Percentiles rank a stretch among this genome's conserved stretches.
Conservation (phyloP, 1,140 invertebrate species). For the Eubasilissa regina region DNA sequence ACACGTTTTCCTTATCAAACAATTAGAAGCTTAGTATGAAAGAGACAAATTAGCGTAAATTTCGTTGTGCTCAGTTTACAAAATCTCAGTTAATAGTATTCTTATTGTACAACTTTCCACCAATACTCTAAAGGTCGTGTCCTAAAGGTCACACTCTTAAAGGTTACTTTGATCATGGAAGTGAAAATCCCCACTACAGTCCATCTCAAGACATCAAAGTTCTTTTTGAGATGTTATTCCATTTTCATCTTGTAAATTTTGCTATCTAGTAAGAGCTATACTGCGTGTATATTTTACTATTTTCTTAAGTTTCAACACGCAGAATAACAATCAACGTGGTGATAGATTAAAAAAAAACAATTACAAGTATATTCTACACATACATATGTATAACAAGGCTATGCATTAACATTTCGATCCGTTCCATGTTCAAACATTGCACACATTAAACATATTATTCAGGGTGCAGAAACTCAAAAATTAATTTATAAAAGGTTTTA, state of each 20-base stretch:
- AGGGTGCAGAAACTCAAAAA: not conserved
- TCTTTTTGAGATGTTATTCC: not conserved
- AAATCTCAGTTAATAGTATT: constrained; percentile 34
- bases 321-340: constrained; percentile 23
- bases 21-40: constrained; percentile 24
- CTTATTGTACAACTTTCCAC: constrained; percentile 44
- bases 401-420: constrained; percentile 32
- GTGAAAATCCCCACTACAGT: constrained; percentile 29
- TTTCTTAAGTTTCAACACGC: constrained; percentile 42
- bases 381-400: constrained; percentile 50
- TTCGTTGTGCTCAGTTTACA: constrained; percentile 51
- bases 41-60: constrained; percentile 33
- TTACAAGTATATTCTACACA: constrained; percentile 31
- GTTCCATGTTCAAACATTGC: not conserved
- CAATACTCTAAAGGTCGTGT: constrained; percentile 38
- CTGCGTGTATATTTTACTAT: constrained; percentile 50
- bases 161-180: constrained; percentile 40
- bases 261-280: constrained; percentile 49
- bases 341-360: constrained; percentile 33
- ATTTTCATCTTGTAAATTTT: constrained; percentile 47
- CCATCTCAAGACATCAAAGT: not conserved
- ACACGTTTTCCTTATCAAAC: constrained; percentile 7
- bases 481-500: not conserved
- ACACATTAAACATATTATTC: not conserved
- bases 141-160: constrained; percentile 22